A percentile compares a stretch with the other conserved stretches of the same genome.
These are phyloP conservation scores for Todiramphus saurophagus DNA, from an alignment of 2,113 vertebrate species.

Conservation along the genomic window DNA sequence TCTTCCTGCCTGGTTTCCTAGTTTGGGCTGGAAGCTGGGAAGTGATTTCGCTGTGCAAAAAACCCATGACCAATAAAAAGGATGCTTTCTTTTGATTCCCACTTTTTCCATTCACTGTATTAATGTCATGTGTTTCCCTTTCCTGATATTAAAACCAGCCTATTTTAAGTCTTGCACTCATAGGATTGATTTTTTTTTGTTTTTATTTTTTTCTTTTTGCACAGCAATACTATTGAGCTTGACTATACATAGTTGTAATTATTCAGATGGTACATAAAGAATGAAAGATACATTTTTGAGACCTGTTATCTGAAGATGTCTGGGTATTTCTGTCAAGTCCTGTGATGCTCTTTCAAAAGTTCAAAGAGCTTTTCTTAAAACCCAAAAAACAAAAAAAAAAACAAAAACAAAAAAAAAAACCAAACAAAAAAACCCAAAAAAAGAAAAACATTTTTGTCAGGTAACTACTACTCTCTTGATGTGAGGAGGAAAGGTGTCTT, in stretches of 20 bases:
- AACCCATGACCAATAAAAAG: neutral
- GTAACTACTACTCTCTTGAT: neutral
- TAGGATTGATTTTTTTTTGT: neutral
- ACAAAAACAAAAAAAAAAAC: too few species aligned
- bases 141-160: neutral
- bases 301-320: neutral
- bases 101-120: neutral
- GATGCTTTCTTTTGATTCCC: neutral
- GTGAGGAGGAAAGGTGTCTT: neutral
- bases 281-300: neutral
- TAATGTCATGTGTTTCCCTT: neutral
- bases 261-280: neutral
- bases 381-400: too few species aligned
- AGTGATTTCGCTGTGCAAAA: neutral
- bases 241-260: neutral
- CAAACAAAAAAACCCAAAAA: too few species aligned
- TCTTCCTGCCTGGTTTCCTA: neutral
- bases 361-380: neutral
- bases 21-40: neutral
- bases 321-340: neutral
- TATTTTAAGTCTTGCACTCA: neutral
- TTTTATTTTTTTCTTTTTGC: neutral
- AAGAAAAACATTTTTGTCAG: neutral
- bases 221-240: neutral
- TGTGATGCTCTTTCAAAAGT: neutral